Evolutionary conservation across 2,113 vertebrate genomes (phyloP).

Genomic region (Stigmatopora argus): DNA sequence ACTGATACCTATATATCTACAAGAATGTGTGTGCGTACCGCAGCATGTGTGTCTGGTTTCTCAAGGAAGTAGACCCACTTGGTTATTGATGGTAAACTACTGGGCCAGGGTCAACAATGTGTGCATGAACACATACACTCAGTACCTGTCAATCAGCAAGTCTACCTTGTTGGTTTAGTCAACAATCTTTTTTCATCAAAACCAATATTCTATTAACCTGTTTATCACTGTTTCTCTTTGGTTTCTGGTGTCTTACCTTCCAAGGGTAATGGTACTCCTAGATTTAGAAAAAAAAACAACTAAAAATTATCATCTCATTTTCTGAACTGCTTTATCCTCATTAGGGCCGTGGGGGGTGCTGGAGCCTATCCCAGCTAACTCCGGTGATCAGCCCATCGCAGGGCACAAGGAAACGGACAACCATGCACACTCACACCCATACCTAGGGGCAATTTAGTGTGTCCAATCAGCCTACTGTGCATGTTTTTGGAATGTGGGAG

Average conservation of each 20-base stretch:
- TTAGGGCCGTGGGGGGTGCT: no score
- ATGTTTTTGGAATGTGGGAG: no score
- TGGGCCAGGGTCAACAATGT: slow-evolving; percentile 39
- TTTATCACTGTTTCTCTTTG: slow-evolving; percentile 28
- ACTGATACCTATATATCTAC: slow-evolving; percentile 69
- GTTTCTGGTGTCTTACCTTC: not conserved
- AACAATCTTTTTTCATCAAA: slow-evolving; percentile 51
- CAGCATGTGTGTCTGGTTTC: slow-evolving; percentile 2
- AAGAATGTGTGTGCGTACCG: slow-evolving; percentile 24
- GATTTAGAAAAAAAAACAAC: no score
- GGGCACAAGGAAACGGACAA: no score
- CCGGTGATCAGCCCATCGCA: no score
- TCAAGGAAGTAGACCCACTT: slow-evolving; percentile 54
- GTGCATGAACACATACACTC: slow-evolving; percentile 9
- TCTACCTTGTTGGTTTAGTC: slow-evolving; percentile 36
- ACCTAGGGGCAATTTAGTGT: no score
- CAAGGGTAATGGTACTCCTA: not conserved
- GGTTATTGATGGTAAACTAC: slow-evolving; percentile 56
- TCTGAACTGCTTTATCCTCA: no score
- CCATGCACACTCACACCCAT: no score
- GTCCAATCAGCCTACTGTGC: no score
- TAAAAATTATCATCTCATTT: no score
- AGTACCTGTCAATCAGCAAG: slow-evolving; percentile 53
- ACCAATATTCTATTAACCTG: slow-evolving; percentile 66
- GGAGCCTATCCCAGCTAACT: no score